Percentiles rank a stretch among this genome's conserved stretches.
Evolutionary conservation across 2,888 invertebrate species (phyloP).

Genomic region (Hipparchia semele): DNA sequence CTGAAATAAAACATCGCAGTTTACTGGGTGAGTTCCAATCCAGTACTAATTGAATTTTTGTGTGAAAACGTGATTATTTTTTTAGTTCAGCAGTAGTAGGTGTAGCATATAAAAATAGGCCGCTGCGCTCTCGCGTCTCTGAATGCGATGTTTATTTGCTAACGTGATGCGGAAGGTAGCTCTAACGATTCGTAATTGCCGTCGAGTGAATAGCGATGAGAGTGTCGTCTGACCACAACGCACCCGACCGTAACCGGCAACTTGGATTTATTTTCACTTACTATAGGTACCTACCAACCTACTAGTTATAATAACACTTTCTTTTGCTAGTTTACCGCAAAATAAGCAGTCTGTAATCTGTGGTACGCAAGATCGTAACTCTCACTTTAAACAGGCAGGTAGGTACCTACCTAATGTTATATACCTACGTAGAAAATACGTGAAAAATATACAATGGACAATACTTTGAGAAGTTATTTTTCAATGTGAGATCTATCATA

Average conservation of each 20-base stretch:
- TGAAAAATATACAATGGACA: too few relatives aligned
- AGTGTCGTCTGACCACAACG: conserved; percentile 32
- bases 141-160: conserved; percentile 21
- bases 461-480: too few relatives aligned
- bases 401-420: background rate
- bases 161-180: conserved; percentile 25
- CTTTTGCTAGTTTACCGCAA: conserved; percentile 38
- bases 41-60: conserved; percentile 5
- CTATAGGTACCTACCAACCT: conserved; percentile 32
- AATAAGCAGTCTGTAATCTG: conserved; percentile 3
- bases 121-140: conserved; percentile 10
- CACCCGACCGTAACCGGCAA: conserved; percentile 41
- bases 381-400: conserved; percentile 9
- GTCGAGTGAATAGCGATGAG: conserved; percentile 21
- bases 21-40: conserved; percentile 27
- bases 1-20: conserved; percentile 25
- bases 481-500: too few relatives aligned
- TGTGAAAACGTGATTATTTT: conserved; percentile 12
- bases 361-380: conserved; percentile 20
- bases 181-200: conserved; percentile 29
- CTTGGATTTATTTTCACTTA: conserved; percentile 44
- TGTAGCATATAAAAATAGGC: conserved; percentile 14
- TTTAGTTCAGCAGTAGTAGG: background rate
- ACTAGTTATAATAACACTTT: conserved; percentile 40
- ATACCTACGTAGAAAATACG: too few relatives aligned